Evolutionary conservation across 2,797 vertebrate genomes (phyloP).

Genomic region (Scyliorhinus canicula): DNA sequence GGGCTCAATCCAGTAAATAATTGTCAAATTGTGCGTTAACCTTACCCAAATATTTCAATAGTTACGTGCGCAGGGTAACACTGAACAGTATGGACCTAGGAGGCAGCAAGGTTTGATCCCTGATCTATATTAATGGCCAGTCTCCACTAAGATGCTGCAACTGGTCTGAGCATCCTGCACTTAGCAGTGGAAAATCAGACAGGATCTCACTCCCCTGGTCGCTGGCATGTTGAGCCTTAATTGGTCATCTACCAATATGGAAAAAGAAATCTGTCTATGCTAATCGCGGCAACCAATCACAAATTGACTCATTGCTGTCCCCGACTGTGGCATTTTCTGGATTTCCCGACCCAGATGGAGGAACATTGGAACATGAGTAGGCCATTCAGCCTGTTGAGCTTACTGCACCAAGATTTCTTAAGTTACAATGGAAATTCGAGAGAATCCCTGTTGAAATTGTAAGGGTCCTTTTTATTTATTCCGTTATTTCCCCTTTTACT

Average conservation of each 20-base stretch:
- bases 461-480: too few species aligned
- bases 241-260: neutral
- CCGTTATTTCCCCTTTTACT: too few species aligned
- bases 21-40: neutral
- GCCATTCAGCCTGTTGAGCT: too few species aligned
- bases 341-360: neutral
- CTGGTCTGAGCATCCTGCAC: neutral
- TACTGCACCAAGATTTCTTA: neutral
- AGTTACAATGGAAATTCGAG: neutral
- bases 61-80: neutral
- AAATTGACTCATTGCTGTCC: neutral
- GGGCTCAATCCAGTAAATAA: neutral
- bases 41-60: neutral
- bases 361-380: too few species aligned
- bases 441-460: neutral
- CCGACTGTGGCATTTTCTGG: neutral
- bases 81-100: neutral
- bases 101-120: neutral
- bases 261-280: neutral
- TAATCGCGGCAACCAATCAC: neutral
- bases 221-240: neutral
- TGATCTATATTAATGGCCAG: neutral
- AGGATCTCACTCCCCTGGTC: neutral
- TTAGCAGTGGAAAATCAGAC: neutral
- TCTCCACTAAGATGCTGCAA: neutral